These are phyloP conservation scores for Sebastes umbrosus DNA, from an alignment of 2,797 vertebrate species.

Conservation along the genomic window DNA sequence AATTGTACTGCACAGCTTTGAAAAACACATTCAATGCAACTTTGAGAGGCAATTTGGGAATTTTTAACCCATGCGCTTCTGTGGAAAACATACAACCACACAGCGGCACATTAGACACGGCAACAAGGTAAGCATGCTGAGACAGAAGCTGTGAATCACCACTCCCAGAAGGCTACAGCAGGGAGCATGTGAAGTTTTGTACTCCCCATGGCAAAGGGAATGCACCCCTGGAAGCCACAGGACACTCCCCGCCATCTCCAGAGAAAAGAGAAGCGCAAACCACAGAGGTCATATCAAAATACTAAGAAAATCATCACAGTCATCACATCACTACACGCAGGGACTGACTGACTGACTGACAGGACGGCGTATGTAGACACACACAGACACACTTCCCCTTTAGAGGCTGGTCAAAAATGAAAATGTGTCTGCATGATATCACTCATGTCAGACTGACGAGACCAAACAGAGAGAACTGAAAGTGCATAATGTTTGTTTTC, in stretches of 20 bases:
- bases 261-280: conserved; percentile 64
- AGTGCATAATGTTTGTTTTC: conserved; percentile 39
- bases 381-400: conserved; percentile 56
- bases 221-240: conserved; percentile 42
- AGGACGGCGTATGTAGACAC: background rate
- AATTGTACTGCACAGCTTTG: conserved; percentile 4
- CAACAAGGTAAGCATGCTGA: conserved; percentile 27
- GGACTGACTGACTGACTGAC: conserved; percentile 24
- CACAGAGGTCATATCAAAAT: conserved; percentile 10
- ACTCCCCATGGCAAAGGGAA: conserved; percentile 44
- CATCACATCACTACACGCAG: conserved; percentile 13
- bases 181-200: conserved; percentile 19
- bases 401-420: background rate
- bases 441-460: conserved; percentile 39
- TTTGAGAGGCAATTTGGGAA: conserved; percentile 13
- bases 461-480: conserved; percentile 70
- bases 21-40: background rate
- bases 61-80: conserved; percentile 24
- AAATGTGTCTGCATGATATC: conserved; percentile 42
- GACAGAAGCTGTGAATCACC: conserved; percentile 54
- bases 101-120: conserved; percentile 2
- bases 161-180: conserved; percentile 8
- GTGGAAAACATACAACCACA: conserved; percentile 36
- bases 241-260: conserved; percentile 37
- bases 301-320: background rate